Evolutionary conservation across 2,797 vertebrate genomes (phyloP), one percentile per base, ranked within the genome.

Genomic region (Mycteria americana): DNA sequence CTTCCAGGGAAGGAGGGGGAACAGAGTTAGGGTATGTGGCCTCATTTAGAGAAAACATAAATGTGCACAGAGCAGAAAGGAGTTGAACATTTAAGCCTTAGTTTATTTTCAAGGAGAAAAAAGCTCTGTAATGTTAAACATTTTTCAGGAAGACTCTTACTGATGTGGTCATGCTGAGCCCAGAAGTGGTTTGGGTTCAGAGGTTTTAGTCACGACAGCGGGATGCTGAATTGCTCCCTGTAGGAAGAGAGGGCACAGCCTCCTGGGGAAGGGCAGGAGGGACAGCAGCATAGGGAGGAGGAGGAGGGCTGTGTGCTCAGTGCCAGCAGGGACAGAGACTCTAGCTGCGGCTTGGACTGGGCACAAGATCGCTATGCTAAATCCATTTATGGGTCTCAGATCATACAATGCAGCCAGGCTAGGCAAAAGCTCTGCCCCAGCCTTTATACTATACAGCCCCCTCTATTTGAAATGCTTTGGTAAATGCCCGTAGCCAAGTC

Each of bases 31-130:
- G 68, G 84, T 74, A 72, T 80, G 68, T 85, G 43, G 78, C 68
- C 75, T 95, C 75, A 65, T 95, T 95, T 95, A 89, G 76, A 89
- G 57, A 78, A 93, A 94, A 95, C 54, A 73, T 78, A 88, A 75
- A 64, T 75, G 89, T 88, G 78, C 78, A 89, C 33, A 77, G 72
- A 91, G 73, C 43, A 75, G 78, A 88, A 94, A 91, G 70, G 33
- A 70, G 75, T 33, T 27, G 87, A 85, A 94, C 64, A 51, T 83
- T 93, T 92, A 91, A 80, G 35, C 18, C 50, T 62, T 68, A 41
- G 46, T 88, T 93, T 91, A 80, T 91, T 91, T 92, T 83, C 81
- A 89, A 51, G 65, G 63, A 91, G 60, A 73, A 91, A 88, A 95
- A 96, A 89, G 10, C 68, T 75, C 68, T 78, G 22, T 68, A 82